Percentiles rank a stretch among this genome's conserved stretches.
phyloP scores from a whole-genome alignment of 2,113 vertebrate genomes.

The Sarotherodon lohbergeri region DNA sequence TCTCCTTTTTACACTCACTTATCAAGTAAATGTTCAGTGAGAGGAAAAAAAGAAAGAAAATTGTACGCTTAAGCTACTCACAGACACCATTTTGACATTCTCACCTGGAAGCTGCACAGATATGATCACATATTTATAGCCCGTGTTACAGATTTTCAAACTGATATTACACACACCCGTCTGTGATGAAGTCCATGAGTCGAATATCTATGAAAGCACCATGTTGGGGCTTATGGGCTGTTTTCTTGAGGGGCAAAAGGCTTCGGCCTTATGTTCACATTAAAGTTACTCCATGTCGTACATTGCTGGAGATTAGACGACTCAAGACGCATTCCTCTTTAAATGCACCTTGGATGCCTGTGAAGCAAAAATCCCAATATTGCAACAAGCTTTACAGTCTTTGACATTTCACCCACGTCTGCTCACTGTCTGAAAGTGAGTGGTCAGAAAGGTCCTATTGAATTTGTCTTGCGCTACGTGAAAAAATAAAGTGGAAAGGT shows the following conservation, averaged over 20 bases:
- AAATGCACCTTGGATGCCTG: background rate
- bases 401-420: background rate
- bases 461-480: background rate
- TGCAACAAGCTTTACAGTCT: background rate
- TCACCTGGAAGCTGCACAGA: background rate
- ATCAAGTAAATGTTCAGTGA: slow-evolving; percentile 12
- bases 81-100: background rate
- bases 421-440: background rate
- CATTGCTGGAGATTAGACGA: background rate
- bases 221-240: background rate
- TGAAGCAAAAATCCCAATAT: background rate
- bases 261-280: background rate
- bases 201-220: background rate
- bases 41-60: background rate
- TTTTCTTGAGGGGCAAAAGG: background rate
- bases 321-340: background rate
- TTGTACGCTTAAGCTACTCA: background rate
- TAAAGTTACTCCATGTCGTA: background rate
- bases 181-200: background rate
- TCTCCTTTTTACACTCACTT: background rate
- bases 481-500: background rate
- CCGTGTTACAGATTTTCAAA: background rate
- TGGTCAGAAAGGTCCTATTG: background rate
- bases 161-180: background rate
- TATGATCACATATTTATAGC: background rate